Base-by-base conservation (phyloP, 2,888 invertebrate genomes). In the Eupithecia vulgata region DNA sequence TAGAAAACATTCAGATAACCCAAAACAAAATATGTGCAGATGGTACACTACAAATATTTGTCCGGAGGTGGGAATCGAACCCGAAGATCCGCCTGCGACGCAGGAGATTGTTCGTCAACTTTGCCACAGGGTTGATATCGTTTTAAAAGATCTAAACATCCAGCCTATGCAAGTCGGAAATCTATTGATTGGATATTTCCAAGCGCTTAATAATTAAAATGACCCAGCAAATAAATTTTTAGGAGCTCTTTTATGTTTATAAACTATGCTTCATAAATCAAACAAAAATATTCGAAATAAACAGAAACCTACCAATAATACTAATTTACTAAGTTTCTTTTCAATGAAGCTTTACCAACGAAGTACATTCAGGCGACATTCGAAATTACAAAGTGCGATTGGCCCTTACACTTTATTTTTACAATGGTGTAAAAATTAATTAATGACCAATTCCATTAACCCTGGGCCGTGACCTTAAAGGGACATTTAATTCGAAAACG, bases 401-500 rank as follows among this genome's bases (percentile, higher is more conserved):
- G 4, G 5, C 13, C 25, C 40, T 13, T 65, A 21, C 65, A 35
- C 37, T 65, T 65, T 13, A 37, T 10, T 40, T 64, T 35, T 64
- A 15, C 34, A 66, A 62, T 17, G 17, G 15, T 59, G 61, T 21
- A 45, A 70, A 68, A 61, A 64, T 66, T 70, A 74, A 76, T 76
- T 57, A 75, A 77, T 69, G 68, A 67, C 71, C 25, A 52, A 52
- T 59, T 74, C 74, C 71, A 76, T 76, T 67, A 78, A 77, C 77
- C 77, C 52, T 57, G 5, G 57, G 25, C 25, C 64, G 72, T 73
- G 79, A 79, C 81, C 80, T 82, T 80, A 81, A 78, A 78, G 80
- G 78, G 75, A 79, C 76, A 81, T 84, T 82, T 80, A 77, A 57
- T 25, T 57, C 76, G 76, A 80, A 81, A 83, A 80, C 80, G 78